These are phyloP conservation scores for Pseudococcus viburni DNA, from an alignment of 2,888 invertebrate genomes.

Conservation along the genomic window DNA sequence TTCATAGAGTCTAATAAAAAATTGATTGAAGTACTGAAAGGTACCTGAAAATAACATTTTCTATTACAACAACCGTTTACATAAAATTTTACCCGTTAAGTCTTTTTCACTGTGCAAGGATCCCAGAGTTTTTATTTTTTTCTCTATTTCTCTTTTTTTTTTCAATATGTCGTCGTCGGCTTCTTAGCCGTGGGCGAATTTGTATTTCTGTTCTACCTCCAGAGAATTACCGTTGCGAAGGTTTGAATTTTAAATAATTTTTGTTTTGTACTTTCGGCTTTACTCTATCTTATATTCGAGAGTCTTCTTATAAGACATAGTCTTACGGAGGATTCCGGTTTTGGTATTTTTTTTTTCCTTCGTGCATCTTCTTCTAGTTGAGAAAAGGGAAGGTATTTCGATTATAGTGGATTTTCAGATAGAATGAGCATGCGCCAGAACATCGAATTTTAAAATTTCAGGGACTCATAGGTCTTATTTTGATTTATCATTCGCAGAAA, in stretches of 20 bases:
- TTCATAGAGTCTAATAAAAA: slow-evolving; percentile 54
- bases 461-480: too few species aligned
- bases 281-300: neutral
- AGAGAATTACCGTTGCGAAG: slow-evolving; percentile 23
- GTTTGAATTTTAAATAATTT: slow-evolving; percentile 57
- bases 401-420: too few species aligned
- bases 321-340: too few species aligned
- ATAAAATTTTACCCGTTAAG: slow-evolving; percentile 50
- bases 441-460: too few species aligned
- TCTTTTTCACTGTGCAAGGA: neutral
- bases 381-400: too few species aligned
- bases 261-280: slow-evolving; percentile 38
- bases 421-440: too few species aligned
- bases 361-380: too few species aligned
- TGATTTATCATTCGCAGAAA: too few species aligned
- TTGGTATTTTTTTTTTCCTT: too few species aligned
- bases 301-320: too few species aligned
- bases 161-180: slow-evolving; percentile 37
- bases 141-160: neutral
- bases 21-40: slow-evolving; percentile 49
- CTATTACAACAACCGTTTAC: slow-evolving; percentile 50
- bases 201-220: slow-evolving; percentile 39
- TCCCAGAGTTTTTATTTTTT: neutral
- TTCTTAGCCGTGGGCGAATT: slow-evolving; percentile 39
- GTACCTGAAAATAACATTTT: slow-evolving; percentile 55